Percentiles rank a stretch among this genome's conserved stretches.
Conservation (phyloP, 2,888 invertebrate genomes). For the Eupithecia abbreviata region DNA sequence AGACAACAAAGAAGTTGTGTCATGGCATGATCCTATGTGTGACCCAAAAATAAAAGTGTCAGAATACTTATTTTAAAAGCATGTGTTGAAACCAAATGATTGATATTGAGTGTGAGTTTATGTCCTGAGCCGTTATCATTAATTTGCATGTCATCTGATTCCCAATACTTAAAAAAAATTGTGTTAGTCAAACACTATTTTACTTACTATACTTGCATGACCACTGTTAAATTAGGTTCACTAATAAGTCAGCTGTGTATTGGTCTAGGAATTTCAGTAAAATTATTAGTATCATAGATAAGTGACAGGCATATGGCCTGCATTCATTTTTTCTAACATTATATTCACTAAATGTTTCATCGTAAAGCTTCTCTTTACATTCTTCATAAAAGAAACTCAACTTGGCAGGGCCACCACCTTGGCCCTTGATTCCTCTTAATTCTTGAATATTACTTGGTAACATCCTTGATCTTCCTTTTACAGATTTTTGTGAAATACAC, state of each 20-base stretch:
- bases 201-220: not conserved
- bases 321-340: slow-evolving; percentile 23
- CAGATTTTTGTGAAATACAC: slow-evolving; percentile 3
- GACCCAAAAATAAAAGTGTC: slow-evolving; percentile 8
- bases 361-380: not conserved
- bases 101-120: not conserved
- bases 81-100: not conserved
- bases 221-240: slow-evolving; percentile 6
- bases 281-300: slow-evolving; percentile 21
- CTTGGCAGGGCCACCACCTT: not conserved
- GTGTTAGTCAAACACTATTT: not conserved
- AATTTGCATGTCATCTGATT: not conserved
- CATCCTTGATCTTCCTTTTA: not conserved
- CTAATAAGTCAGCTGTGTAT: slow-evolving; percentile 26
- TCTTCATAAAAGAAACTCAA: not conserved
- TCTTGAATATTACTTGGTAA: not conserved
- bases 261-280: slow-evolving; percentile 22
- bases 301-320: slow-evolving; percentile 37
- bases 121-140: not conserved
- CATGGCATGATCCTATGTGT: not conserved
- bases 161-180: not conserved
- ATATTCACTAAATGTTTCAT: not conserved
- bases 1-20: slow-evolving; percentile 24
- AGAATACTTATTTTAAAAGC: not conserved
- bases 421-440: not conserved